phyloP scores from a whole-genome alignment of 2,113 vertebrate genomes.

The Tragelaphus strepsiceros region DNA sequence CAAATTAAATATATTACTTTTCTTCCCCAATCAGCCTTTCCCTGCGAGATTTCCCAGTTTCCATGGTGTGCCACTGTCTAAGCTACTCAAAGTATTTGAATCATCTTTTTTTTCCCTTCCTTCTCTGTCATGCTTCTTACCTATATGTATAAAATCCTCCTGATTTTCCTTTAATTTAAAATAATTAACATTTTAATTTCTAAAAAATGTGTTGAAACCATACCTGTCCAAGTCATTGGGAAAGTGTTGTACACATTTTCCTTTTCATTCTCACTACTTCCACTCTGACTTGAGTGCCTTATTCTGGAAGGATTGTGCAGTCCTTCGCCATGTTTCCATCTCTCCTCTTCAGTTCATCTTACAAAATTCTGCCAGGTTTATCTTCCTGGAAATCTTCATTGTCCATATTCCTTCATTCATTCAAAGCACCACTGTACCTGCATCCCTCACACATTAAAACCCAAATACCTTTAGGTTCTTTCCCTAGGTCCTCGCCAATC shows the following conservation, averaged over 20 bases:
- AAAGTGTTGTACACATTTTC: neutral
- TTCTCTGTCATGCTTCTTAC: neutral
- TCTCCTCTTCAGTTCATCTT: neutral
- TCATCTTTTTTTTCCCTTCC: neutral
- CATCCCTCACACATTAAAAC: neutral
- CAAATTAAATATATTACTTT: neutral
- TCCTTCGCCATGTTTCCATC: neutral
- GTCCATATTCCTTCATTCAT: too few relatives aligned
- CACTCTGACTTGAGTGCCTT: too few relatives aligned
- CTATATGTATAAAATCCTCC: neutral
- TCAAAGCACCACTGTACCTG: neutral
- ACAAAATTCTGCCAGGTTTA: neutral
- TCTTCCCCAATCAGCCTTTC: neutral
- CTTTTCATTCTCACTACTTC: neutral
- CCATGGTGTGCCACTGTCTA: neutral
- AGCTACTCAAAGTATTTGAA: neutral
- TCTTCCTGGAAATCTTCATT: neutral
- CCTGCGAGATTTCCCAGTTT: neutral
- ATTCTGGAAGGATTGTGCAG: accelerated
- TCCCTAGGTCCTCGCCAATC: neutral
- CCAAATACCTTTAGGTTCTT: neutral
- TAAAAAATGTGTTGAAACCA: neutral
- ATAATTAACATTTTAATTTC: neutral
- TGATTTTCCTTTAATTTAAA: neutral
- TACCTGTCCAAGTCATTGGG: neutral